Conservation (phyloP, 2,797 vertebrate genomes). For the Myotis myotis region DNA sequence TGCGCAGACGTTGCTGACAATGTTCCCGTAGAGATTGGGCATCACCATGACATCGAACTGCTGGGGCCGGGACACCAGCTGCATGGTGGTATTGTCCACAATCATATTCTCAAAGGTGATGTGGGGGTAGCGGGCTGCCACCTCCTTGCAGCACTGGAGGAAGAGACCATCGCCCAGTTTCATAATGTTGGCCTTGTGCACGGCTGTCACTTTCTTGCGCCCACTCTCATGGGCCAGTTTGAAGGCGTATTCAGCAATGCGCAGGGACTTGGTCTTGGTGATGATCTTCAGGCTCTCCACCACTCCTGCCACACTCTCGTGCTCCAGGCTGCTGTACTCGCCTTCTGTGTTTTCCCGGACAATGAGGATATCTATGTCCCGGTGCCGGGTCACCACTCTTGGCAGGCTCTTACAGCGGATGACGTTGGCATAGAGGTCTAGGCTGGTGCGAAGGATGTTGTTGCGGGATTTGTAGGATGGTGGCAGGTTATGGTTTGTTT, state of each 20-base stretch:
- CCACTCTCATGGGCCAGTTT: conserved; percentile 89
- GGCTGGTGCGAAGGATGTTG: conserved; percentile 92
- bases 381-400: conserved; percentile 94
- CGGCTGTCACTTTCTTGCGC: conserved; percentile 91
- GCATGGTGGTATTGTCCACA: conserved; percentile 97
- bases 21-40: conserved; percentile 96
- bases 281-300: conserved; percentile 97
- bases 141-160: conserved; percentile 94
- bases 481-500: conserved; percentile 94
- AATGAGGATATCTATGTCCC: conserved; percentile 94
- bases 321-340: conserved; percentile 96
- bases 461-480: conserved; percentile 94
- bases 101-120: conserved; percentile 94
- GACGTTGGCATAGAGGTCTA: conserved; percentile 95
- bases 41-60: conserved; percentile 98
- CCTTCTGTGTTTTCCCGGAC: conserved; percentile 97
- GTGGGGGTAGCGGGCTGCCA: conserved; percentile 92
- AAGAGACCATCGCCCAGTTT: conserved; percentile 95
- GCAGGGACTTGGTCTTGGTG: conserved; percentile 91
- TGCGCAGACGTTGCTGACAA: conserved; percentile 96
- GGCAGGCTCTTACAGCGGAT: conserved; percentile 96
- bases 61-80: conserved; percentile 94
- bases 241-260: conserved; percentile 95
- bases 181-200: conserved; percentile 98
- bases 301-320: conserved; percentile 94